phyloP scores from a whole-genome alignment of 2,797 vertebrate genomes.

The Pseudomugil tenellus region DNA sequence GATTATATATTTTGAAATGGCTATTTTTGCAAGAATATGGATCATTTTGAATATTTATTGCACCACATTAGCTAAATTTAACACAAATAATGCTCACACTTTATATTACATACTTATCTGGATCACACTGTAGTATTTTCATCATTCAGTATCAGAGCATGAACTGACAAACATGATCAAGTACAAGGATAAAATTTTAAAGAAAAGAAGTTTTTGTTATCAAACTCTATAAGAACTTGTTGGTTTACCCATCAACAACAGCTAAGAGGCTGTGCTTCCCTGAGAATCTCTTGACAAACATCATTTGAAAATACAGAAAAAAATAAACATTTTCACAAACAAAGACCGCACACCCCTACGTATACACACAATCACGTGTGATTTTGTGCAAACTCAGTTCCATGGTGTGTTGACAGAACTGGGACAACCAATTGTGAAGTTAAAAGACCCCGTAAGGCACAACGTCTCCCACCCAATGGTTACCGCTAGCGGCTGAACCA shows the following conservation, averaged over 20 bases:
- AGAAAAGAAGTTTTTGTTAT: background rate
- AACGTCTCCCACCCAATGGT: conserved; percentile 62
- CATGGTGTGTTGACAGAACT: conserved; percentile 69
- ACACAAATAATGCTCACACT: background rate
- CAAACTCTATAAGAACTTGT: conserved; percentile 4
- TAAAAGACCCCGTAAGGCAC: conserved; percentile 69
- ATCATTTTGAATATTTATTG: too few species aligned
- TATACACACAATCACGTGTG: conserved; percentile 25
- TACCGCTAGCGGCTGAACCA: conserved; percentile 53
- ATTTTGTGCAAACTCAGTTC: conserved; percentile 38
- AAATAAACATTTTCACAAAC: conserved; percentile 26
- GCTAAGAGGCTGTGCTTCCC: background rate
- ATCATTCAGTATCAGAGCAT: background rate
- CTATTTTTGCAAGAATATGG: too few species aligned
- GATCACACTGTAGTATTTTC: background rate
- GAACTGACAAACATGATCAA: background rate
- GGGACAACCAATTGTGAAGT: conserved; percentile 74
- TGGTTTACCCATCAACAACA: conserved; percentile 25
- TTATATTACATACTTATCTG: background rate
- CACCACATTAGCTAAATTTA: too few species aligned
- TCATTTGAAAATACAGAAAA: conserved; percentile 37
- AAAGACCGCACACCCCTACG: conserved; percentile 23
- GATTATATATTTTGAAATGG: background rate
- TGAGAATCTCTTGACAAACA: conserved; percentile 42
- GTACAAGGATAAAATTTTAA: background rate